A percentile compares a stretch with the other conserved stretches of the same genome.
phyloP scores from a whole-genome alignment of 2,113 vertebrate species.

The Bagarius yarrelli region DNA sequence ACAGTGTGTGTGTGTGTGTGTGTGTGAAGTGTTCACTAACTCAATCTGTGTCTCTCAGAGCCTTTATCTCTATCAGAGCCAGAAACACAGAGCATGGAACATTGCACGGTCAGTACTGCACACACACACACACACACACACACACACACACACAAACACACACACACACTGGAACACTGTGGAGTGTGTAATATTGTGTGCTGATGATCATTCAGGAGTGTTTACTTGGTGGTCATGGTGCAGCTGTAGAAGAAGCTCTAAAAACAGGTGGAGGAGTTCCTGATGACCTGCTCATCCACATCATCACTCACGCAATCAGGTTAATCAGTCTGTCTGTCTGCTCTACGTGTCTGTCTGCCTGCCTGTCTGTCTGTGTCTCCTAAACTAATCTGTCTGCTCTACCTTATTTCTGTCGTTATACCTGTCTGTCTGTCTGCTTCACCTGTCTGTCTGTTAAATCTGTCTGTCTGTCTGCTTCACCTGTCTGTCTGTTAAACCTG shows the following conservation, averaged over 20 bases:
- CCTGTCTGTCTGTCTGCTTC: not conserved
- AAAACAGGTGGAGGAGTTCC: slow-evolving; percentile 76
- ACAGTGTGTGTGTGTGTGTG: too few relatives aligned
- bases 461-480: not conserved
- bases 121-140: not conserved
- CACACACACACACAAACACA: not conserved
- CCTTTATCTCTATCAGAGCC: too few relatives aligned
- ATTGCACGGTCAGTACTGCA: not conserved
- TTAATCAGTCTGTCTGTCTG: slow-evolving; percentile 53
- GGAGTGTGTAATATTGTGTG: too few relatives aligned
- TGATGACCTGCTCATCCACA: slow-evolving; percentile 76
- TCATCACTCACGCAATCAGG: slow-evolving; percentile 82
- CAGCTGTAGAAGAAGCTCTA: slow-evolving; percentile 68
- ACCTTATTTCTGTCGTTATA: not conserved
- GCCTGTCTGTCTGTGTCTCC: not conserved
- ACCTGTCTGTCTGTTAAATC: not conserved
- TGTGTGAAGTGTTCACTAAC: too few relatives aligned
- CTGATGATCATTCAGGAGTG: slow-evolving; percentile 64
- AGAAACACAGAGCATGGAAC: not conserved
- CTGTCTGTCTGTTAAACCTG: not conserved
- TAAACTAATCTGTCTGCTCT: too few relatives aligned
- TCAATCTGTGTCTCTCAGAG: too few relatives aligned
- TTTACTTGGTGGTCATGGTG: slow-evolving; percentile 72
- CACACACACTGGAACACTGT: not conserved
- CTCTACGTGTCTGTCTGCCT: not conserved